Conservation (phyloP, 2,113 vertebrate genomes). For the Podarcis cretensis region DNA sequence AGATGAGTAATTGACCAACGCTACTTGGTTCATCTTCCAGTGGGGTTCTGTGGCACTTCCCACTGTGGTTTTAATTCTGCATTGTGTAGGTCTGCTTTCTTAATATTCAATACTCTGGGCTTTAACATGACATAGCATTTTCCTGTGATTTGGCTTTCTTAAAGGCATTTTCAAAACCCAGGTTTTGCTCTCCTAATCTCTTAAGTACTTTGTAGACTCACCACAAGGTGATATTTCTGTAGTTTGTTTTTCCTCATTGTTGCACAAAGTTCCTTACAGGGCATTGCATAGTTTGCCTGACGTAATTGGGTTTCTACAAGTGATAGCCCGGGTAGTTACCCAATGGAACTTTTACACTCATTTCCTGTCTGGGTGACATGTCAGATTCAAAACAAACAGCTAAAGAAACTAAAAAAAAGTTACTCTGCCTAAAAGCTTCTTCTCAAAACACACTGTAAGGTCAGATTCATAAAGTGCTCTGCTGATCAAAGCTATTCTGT, state of each 20-base stretch:
- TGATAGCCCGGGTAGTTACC: rapidly evolving
- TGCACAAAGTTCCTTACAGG: not conserved
- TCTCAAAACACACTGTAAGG: not conserved
- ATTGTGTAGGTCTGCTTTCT: rapidly evolving
- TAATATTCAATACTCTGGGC: rapidly evolving
- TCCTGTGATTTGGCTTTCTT: not conserved
- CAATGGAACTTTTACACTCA: not conserved
- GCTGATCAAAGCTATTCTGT: not conserved
- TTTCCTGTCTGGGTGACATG: not conserved
- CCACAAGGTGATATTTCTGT: not conserved
- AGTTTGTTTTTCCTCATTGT: not conserved
- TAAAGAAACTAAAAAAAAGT: too few relatives aligned
- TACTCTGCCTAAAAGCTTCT: rapidly evolving
- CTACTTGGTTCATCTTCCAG: not conserved
- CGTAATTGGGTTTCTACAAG: not conserved
- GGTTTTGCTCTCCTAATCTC: not conserved
- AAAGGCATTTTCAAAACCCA: not conserved
- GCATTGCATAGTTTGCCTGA: not conserved
- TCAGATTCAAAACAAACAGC: not conserved
- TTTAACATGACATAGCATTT: not conserved
- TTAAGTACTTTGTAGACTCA: not conserved
- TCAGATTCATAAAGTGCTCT: not conserved
- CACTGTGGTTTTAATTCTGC: rapidly evolving
- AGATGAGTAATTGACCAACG: not conserved
- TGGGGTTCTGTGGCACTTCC: too few relatives aligned